Percentiles rank a stretch among this genome's conserved stretches.
phyloP scores from a whole-genome alignment of 2,888 invertebrate genomes.

The Perithous albicinctus region DNA sequence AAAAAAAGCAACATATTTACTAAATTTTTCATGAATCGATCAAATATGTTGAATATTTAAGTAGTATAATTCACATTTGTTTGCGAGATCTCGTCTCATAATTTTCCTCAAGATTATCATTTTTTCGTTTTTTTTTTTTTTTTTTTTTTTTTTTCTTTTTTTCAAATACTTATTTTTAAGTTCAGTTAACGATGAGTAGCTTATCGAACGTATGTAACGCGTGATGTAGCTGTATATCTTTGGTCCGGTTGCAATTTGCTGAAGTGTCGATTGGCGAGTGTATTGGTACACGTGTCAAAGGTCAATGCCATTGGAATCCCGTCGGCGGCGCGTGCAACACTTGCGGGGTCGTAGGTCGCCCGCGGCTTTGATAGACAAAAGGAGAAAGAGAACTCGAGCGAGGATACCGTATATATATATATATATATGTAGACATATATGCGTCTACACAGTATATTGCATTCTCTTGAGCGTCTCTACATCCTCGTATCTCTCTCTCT shows the following conservation, averaged over 20 bases:
- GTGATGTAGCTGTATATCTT: slow-evolving; percentile 18
- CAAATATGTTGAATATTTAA: background rate
- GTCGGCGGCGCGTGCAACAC: slow-evolving; percentile 60
- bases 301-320: slow-evolving; percentile 61
- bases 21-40: background rate
- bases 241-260: slow-evolving; percentile 53
- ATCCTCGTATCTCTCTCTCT: slow-evolving; percentile 43
- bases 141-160: too few relatives aligned
- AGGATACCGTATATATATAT: slow-evolving; percentile 6
- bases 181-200: background rate
- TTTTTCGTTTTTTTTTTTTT: too few relatives aligned
- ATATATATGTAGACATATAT: too few relatives aligned
- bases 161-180: background rate
- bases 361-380: slow-evolving; percentile 53
- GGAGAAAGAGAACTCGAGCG: slow-evolving; percentile 47
- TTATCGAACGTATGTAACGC: slow-evolving; percentile 17
- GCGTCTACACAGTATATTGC: slow-evolving; percentile 15
- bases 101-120: background rate
- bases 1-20: background rate
- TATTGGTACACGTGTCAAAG: slow-evolving; percentile 47
- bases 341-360: slow-evolving; percentile 59
- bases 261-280: slow-evolving; percentile 51
- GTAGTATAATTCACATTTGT: too few relatives aligned
- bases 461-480: slow-evolving; percentile 29
- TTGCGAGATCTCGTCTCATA: background rate